These are phyloP conservation scores for Hydrolagus affinis DNA, from an alignment of 2,113 vertebrate genomes.

Conservation along the genomic window DNA sequence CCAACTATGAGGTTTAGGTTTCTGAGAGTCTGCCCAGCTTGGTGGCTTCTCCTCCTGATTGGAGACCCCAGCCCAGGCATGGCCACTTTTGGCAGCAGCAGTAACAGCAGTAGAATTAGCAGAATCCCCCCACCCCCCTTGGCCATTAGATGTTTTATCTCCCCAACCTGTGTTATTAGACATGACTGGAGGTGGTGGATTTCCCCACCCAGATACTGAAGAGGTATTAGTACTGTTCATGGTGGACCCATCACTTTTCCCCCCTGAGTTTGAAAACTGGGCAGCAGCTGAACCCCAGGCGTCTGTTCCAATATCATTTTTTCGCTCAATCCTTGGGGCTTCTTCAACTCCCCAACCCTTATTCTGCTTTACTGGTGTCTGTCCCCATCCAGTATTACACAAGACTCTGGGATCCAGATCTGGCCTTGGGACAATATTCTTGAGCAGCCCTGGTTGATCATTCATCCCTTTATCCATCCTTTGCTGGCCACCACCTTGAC, in stretches of 20 bases:
- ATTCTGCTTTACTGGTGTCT: slow-evolving; percentile 93
- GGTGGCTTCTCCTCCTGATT: slow-evolving; percentile 79
- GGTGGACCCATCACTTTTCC: slow-evolving; percentile 73
- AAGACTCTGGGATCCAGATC: slow-evolving; percentile 92
- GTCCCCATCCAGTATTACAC: slow-evolving; percentile 93
- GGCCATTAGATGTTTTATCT: slow-evolving; percentile 75
- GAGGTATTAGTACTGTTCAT: slow-evolving; percentile 72
- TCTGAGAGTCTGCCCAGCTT: slow-evolving; percentile 76
- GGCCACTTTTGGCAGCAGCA: slow-evolving; percentile 72
- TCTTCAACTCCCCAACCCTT: slow-evolving; percentile 97
- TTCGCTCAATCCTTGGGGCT: slow-evolving; percentile 68
- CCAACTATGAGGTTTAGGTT: slow-evolving; percentile 78
- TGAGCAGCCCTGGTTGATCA: slow-evolving; percentile 66
- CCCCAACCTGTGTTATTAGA: slow-evolving; percentile 75
- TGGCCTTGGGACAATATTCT: slow-evolving; percentile 63
- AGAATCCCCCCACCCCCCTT: slow-evolving; percentile 79
- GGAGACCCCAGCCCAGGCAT: slow-evolving; percentile 72
- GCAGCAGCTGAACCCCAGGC: slow-evolving; percentile 66
- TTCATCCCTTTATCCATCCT: slow-evolving; percentile 55
- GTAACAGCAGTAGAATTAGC: slow-evolving; percentile 64
- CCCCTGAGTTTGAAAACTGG: slow-evolving; percentile 63
- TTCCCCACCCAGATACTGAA: slow-evolving; percentile 79
- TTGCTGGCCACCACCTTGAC: slow-evolving; percentile 52
- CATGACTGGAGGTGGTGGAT: slow-evolving; percentile 60
- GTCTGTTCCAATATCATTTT: slow-evolving; percentile 76